These are phyloP conservation scores for Melieria omissa DNA, from an alignment of 2,888 invertebrate genomes.

Conservation along the genomic window DNA sequence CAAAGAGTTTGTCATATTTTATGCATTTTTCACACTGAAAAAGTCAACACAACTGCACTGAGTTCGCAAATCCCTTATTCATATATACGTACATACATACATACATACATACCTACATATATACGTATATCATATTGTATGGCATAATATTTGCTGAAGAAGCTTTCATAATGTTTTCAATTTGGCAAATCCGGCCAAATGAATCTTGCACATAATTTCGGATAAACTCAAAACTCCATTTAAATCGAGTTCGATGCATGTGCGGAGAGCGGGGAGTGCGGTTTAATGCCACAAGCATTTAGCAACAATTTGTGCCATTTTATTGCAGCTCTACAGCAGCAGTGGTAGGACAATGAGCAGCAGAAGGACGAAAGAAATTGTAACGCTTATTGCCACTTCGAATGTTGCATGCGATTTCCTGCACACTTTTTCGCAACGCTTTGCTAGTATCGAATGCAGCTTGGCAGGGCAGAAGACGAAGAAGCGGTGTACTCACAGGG, in stretches of 20 bases:
- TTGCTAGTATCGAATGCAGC: too few relatives aligned
- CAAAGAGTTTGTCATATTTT: background rate
- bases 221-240: constrained; percentile 17
- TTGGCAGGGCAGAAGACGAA: too few relatives aligned
- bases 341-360: too few relatives aligned
- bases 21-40: constrained; percentile 11
- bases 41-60: background rate
- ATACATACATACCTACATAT: background rate
- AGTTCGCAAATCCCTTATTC: background rate
- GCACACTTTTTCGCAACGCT: too few relatives aligned
- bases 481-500: too few relatives aligned
- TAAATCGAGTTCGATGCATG: constrained; percentile 21
- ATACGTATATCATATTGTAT: background rate
- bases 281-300: too few relatives aligned
- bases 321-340: too few relatives aligned
- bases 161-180: constrained; percentile 10
- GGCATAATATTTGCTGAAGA: background rate
- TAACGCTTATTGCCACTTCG: too few relatives aligned
- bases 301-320: too few relatives aligned
- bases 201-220: constrained; percentile 18
- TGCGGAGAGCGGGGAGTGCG: too few relatives aligned
- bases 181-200: constrained; percentile 21
- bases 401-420: too few relatives aligned
- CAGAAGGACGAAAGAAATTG: too few relatives aligned
- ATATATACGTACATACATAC: background rate